These are phyloP conservation scores for Brachionus koreanus DNA, from an alignment of 1,140 invertebrate genomes.

Conservation along the genomic window DNA sequence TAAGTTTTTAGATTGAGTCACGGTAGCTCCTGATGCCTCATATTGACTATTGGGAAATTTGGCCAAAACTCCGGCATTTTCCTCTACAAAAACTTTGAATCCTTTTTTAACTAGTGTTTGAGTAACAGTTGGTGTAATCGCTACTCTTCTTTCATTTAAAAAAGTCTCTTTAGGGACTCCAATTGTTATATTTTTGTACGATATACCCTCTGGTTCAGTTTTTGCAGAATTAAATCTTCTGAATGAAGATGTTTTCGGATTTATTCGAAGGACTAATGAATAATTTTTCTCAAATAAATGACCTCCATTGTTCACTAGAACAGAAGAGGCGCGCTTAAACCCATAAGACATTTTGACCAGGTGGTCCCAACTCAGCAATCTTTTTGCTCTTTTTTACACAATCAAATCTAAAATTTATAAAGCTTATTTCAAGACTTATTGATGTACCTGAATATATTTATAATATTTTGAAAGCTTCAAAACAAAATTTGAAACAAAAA, in stretches of 20 bases:
- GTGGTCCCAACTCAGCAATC: background rate
- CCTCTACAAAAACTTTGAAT: conserved; percentile 62
- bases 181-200: conserved; percentile 57
- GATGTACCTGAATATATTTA: conserved; percentile 18
- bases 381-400: background rate
- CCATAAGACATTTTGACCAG: conserved; percentile 13
- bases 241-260: background rate
- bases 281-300: conserved; percentile 39
- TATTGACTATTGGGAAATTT: conserved; percentile 75
- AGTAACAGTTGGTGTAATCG: conserved; percentile 71
- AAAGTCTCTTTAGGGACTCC: conserved; percentile 73
- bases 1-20: conserved; percentile 63
- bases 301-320: conserved; percentile 29
- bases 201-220: background rate
- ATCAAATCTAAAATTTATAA: background rate
- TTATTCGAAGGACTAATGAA: conserved; percentile 20
- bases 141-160: conserved; percentile 64
- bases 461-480: background rate
- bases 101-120: conserved; percentile 47
- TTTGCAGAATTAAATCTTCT: conserved; percentile 35
- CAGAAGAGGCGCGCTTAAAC: conserved; percentile 16
- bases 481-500: background rate
- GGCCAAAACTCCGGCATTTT: conserved; percentile 70
- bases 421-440: background rate
- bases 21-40: conserved; percentile 68